These are phyloP conservation scores for Anadara kagoshimensis DNA, from an alignment of 1,140 invertebrate genomes.

Conservation along the genomic window DNA sequence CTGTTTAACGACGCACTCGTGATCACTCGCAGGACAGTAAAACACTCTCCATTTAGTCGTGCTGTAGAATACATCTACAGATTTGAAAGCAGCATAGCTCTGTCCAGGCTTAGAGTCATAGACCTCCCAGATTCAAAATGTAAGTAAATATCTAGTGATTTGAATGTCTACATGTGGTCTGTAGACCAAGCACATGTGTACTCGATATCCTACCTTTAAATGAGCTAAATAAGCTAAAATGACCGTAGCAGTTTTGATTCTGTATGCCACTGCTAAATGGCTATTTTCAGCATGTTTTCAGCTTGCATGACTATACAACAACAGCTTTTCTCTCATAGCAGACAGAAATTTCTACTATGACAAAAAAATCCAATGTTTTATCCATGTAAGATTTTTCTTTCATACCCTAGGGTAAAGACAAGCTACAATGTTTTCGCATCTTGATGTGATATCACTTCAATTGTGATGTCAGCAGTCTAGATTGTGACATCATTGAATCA, in stretches of 20 bases:
- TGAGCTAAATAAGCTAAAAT: neutral
- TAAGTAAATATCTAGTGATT: constrained; percentile 44
- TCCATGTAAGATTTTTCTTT: too few relatives aligned
- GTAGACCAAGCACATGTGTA: neutral
- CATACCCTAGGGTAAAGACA: too few relatives aligned
- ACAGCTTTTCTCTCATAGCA: neutral
- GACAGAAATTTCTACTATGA: too few relatives aligned
- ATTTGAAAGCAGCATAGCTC: constrained; percentile 54
- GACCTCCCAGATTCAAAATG: constrained; percentile 68
- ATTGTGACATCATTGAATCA: too few relatives aligned
- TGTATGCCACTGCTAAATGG: neutral
- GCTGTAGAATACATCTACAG: constrained; percentile 59
- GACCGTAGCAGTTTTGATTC: too few relatives aligned
- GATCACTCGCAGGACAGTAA: constrained; percentile 58
- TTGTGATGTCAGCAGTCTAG: too few relatives aligned
- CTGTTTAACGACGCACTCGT: constrained; percentile 67
- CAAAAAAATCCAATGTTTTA: too few relatives aligned
- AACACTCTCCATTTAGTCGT: constrained; percentile 61
- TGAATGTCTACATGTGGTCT: neutral
- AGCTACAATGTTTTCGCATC: too few relatives aligned
- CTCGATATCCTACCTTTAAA: neutral
- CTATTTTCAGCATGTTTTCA: neutral
- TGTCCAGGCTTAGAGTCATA: constrained; percentile 50
- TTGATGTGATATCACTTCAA: too few relatives aligned
- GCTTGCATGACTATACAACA: neutral